Base-by-base conservation (phyloP, 2,888 invertebrate species). In the Parnassius glacialis region DNA sequence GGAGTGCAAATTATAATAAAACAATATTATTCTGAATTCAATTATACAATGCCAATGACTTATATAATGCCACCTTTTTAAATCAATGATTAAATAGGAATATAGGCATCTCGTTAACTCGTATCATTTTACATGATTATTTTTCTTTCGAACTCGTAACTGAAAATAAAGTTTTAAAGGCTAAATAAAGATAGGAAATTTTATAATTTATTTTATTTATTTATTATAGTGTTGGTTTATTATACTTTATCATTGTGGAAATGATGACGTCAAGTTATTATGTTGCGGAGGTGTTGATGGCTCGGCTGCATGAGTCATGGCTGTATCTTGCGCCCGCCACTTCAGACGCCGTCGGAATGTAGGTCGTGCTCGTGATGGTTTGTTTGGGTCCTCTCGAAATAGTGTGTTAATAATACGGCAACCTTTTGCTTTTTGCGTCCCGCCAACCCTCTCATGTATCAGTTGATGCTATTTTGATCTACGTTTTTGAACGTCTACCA, bases 361-460 rank as follows among this genome's bases (percentile, higher is more conserved):
- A 85, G 90, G 89, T 87, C 90, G 85, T 81, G 85, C 80, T 87
- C 81, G 80, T 81, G 81, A 88, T 89, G 88, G 86, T 90, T 89
- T 90, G 90, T 90, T 90, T 90, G 90, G 90, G 88, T 88, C 87
- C 87, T 73, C 83, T 83, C 81, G 81, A 88, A 87, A 89, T 90
- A 89, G 82, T 81, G 81, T 80, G 85, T 82, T 87, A 87, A 85
- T 88, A 87, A 85, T 90, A 87, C 80, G 82, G 80, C 83, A 87
- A 87, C 86, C 87, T 87, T 87, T 63, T 87, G 81, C 81, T 79
- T 81, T 76, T 73, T 72, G 72, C 78, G 72, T 74, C 77, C 74
- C 76, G 71, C 68, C 61, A 67, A 44, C 68, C 73, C 70, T 59
- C 68, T 61, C 58, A 47, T 64, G 57, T 63, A 61, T 66, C 66